Evolutionary conservation across 2,888 invertebrate species (phyloP).

Genomic region (Lycaena phlaeas): DNA sequence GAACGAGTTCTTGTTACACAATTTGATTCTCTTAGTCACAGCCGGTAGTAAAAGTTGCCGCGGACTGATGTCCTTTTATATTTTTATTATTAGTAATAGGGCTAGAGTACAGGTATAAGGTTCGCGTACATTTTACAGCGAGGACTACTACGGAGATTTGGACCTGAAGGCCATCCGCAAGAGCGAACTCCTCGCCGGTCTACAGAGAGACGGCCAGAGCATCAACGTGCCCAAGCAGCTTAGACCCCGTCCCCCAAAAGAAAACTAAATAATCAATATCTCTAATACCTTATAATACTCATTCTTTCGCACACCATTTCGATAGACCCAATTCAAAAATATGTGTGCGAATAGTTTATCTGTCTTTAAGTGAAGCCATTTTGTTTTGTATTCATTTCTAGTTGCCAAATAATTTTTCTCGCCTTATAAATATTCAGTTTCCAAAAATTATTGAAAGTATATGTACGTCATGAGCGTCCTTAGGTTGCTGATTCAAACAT

Average conservation of each 20-base stretch:
- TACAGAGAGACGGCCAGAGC: constrained; percentile 75
- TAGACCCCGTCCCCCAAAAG: constrained; percentile 73
- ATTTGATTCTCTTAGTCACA: constrained; percentile 38
- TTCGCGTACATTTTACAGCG: constrained; percentile 80
- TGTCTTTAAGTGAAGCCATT: constrained; percentile 50
- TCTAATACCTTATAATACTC: constrained; percentile 60
- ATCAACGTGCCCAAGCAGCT: constrained; percentile 56
- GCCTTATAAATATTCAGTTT: constrained; percentile 48
- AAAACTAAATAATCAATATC: constrained; percentile 44
- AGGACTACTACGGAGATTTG: constrained; percentile 97
- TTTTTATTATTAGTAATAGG: constrained; percentile 10
- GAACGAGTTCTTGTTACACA: constrained; percentile 58
- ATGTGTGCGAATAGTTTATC: constrained; percentile 46
- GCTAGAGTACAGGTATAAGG: constrained; percentile 48
- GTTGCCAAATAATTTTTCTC: constrained; percentile 66
- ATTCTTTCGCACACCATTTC: constrained; percentile 45
- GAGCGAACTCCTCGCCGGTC: constrained; percentile 90
- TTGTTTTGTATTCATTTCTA: constrained; percentile 61
- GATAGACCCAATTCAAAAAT: constrained; percentile 20
- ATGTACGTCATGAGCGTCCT: constrained; percentile 45
- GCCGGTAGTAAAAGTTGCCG: constrained; percentile 50
- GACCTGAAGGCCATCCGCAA: constrained; percentile 96
- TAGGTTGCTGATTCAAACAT: constrained; percentile 29
- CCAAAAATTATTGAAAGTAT: constrained; percentile 48
- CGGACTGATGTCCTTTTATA: constrained; percentile 44